A percentile compares a stretch with the other conserved stretches of the same genome.
phyloP scores from a whole-genome alignment of 1,140 invertebrate genomes.

The Eubasilissa regina region DNA sequence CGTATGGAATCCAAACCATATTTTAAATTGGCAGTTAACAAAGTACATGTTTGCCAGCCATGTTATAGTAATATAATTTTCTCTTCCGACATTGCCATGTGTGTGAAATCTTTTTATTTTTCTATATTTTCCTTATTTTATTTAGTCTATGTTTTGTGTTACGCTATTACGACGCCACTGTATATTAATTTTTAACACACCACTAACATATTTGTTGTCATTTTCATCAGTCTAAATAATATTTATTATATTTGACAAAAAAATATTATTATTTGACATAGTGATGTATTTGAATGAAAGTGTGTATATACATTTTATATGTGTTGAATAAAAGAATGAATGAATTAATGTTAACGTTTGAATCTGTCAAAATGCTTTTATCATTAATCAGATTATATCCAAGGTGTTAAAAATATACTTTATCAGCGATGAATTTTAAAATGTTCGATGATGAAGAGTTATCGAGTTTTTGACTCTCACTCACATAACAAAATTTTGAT shows the following conservation, averaged over 20 bases:
- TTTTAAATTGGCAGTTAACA: neutral
- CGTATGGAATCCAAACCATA: conserved; percentile 47
- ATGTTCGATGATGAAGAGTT: too few species aligned
- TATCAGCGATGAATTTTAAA: neutral
- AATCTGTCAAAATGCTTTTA: too few species aligned
- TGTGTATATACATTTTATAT: neutral
- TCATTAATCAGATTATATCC: too few species aligned
- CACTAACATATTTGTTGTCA: conserved; percentile 14
- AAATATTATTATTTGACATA: too few species aligned
- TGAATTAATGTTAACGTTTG: too few species aligned
- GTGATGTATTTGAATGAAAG: neutral
- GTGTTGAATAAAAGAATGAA: neutral
- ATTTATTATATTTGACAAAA: neutral
- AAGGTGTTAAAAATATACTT: neutral
- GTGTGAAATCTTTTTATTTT: conserved; percentile 28
- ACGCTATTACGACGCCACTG: neutral
- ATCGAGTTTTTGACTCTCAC: too few species aligned
- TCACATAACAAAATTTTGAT: too few species aligned
- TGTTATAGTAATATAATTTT: neutral
- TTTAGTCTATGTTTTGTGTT: conserved; percentile 10
- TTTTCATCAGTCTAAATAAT: neutral
- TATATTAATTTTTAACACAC: conserved; percentile 12
- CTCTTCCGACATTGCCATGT: conserved; percentile 16
- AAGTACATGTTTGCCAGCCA: neutral
- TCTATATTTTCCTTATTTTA: neutral